These are phyloP conservation scores for Cheirogaleus major DNA, from an alignment of 2,797 vertebrate species.

Conservation along the genomic window DNA sequence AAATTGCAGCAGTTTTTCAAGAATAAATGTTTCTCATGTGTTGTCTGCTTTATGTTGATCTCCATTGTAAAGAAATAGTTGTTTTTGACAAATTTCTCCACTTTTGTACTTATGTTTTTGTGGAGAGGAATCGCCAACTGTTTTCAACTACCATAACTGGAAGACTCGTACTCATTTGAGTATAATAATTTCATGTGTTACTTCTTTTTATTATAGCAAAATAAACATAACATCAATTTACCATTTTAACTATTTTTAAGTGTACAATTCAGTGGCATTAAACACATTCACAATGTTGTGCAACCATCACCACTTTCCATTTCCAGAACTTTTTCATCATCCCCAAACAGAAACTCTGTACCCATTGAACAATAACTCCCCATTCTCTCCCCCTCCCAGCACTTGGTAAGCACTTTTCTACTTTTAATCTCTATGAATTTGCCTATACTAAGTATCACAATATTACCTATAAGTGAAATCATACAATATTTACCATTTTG, in stretches of 20 bases:
- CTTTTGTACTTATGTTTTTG: neutral
- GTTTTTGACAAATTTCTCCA: neutral
- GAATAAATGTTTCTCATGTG: neutral
- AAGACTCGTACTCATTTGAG: neutral
- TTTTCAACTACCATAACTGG: neutral
- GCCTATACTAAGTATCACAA: neutral
- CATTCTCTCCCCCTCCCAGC: neutral
- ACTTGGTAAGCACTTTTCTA: neutral
- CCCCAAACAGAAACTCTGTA: neutral
- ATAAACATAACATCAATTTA: neutral
- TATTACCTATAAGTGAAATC: neutral
- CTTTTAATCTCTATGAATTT: neutral
- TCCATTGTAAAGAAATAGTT: neutral
- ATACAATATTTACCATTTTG: neutral
- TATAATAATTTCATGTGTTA: neutral
- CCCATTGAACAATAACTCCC: neutral
- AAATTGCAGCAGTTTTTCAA: neutral
- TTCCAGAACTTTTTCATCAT: neutral
- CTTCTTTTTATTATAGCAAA: neutral
- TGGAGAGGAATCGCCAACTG: neutral
- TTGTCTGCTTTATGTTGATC: neutral
- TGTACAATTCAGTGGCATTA: neutral
- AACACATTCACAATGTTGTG: neutral
- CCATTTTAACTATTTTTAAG: neutral
- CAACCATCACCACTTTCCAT: neutral